phyloP scores from a whole-genome alignment of 2,113 vertebrate species.

The Benitochromis conjunctus region DNA sequence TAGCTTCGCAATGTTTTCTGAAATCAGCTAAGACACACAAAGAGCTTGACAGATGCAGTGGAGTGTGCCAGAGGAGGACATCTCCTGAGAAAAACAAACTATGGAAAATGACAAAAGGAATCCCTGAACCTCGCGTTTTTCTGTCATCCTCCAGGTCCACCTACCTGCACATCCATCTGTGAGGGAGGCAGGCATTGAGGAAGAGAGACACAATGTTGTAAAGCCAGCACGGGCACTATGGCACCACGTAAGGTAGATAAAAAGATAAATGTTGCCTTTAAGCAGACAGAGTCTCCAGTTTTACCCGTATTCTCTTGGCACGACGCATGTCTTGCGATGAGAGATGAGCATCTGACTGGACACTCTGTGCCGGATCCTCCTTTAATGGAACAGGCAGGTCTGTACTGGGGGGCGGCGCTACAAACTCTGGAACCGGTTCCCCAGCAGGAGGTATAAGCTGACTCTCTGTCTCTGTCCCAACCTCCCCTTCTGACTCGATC shows the following conservation, averaged over 20 bases:
- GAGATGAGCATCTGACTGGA: conserved; percentile 75
- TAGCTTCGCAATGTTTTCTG: neutral
- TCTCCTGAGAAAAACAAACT: neutral
- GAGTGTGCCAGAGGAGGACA: neutral
- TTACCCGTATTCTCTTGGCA: conserved; percentile 87
- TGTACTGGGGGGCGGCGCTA: neutral
- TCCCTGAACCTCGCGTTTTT: neutral
- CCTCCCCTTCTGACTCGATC: conserved; percentile 61
- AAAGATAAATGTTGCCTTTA: neutral
- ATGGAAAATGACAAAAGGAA: neutral
- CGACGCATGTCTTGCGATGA: conserved; percentile 89
- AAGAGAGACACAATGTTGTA: conserved; percentile 65
- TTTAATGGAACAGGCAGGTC: conserved; percentile 70
- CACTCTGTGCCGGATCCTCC: conserved; percentile 70
- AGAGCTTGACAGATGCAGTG: neutral
- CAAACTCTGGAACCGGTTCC: conserved; percentile 56
- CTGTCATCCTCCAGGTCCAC: conserved; percentile 39
- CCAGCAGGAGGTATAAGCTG: conserved; percentile 64
- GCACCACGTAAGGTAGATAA: neutral
- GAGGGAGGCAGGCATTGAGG: conserved; percentile 67
- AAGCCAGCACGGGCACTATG: conserved; percentile 4
- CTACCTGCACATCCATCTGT: conserved; percentile 94
- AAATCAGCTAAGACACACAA: neutral
- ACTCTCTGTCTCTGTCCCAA: conserved; percentile 46
- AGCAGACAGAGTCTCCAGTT: neutral